Base-by-base conservation (phyloP, 2,888 invertebrate species). In the Pterostichus niger region DNA sequence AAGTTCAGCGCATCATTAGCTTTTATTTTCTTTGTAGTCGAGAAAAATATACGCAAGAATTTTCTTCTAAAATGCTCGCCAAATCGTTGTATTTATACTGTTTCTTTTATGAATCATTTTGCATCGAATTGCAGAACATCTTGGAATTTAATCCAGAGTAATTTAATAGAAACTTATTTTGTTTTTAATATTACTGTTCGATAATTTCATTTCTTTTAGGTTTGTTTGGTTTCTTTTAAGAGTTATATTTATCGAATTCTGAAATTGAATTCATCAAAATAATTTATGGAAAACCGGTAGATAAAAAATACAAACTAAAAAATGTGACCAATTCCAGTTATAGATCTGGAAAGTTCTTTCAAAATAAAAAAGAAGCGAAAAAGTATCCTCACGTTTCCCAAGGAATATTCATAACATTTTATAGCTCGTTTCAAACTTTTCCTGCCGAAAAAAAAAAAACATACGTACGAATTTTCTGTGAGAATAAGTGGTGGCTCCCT, bases 331-430 rank as follows among this genome's bases (percentile, higher is more conserved):
- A 71, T 71, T 71, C 17, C 68, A 35, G 64, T 64, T 64, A 35
- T 64, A 64, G 64, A 64, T 35, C 13, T 13, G 35, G 35, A 64
- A 64, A 33, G 11, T 64, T 35, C 44, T 49, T 75, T n/a, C 0
- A 35, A 75, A 75, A 52, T 52, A 75, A 71, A 44, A 73, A 56
- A 77, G 33, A 75, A 75, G 52, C 54, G 75, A 31, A 33, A 46
- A 71, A 71, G 71, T 44, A 71, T 71, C 0, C 46, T 11, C 44
- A 13, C 44, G 40, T 40, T 46, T 75, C 52, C 33, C 11, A 35
- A n/a, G 31, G 56, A 80, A 80, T 80, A 80, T 80, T 80, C 80
- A 80, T 80, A 80, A 80, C 54, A 80, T 80, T 80, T 80, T 80
- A 80, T 54, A 54, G 33, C 46, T 35, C 52, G 40, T 68, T 54